Evolutionary conservation across 2,113 vertebrate genomes (phyloP), one percentile per base, ranked within the genome.

Genomic region (Strix uralensis): DNA sequence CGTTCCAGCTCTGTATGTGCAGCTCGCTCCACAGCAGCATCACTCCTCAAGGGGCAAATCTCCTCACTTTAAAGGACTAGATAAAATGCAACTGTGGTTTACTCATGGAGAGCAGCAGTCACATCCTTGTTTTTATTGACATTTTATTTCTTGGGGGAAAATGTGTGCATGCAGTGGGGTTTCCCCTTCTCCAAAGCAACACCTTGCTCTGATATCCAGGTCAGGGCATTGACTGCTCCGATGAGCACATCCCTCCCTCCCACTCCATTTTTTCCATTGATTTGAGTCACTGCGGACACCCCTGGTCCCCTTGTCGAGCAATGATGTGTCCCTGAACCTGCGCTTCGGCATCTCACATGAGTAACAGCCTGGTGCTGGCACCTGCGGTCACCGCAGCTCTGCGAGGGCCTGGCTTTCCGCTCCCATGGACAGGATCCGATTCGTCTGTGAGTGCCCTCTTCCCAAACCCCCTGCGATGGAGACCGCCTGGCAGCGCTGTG

Each of bases 251-350:
- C 32, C n/a, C 15, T 88, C 36, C 16, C 29, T 67, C 52, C 22
- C 36, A 3, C 32, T 66, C 18, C 15, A 1, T 10, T 66, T 54
- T 84, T 49, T 21, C 46, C 46, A 47, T 47, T 20, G 19, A 25
- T 78, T 29, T 80, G 67, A 29, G 22, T 61, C 34, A 80, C 17
- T 0, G 0, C 1, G 5, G 23, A 42, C 26, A 32, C 20, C 9
- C 5, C 34, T 1, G 0, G 19, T 34, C 30, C 32, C 44, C 30
- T 44, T 1, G 0, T 22, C 1, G 0, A 29, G 17, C 0, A 2
- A 20, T 5, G 30, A 12, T 18, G 7, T 51, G 65, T 40, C 15
- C 49, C 30, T 7, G 5, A 13, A 19, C 19, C 59, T 38, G 40
- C 2, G 4, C 36, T 58, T 1, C 0, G 26, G 32, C 13, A 4